Conservation (phyloP, 2,797 vertebrate species). For the Ibycter americanus region DNA sequence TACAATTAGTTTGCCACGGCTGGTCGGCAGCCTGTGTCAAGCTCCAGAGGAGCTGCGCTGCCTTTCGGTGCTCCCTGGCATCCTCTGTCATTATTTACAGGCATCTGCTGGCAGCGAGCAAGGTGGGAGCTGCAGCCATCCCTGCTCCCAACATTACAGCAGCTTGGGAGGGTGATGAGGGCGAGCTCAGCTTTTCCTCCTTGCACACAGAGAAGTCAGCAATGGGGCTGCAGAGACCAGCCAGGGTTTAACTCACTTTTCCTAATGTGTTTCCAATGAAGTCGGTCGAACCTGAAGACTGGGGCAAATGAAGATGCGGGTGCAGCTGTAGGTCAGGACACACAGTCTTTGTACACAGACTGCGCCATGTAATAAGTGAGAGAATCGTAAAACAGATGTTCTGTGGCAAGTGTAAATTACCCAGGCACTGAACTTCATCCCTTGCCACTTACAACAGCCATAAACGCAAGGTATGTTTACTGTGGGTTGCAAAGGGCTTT, state of each 20-base stretch:
- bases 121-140: background rate
- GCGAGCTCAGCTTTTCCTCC: background rate
- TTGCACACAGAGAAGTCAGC: background rate
- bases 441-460: background rate
- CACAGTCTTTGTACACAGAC: background rate
- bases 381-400: slow-evolving; percentile 17
- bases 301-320: background rate
- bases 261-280: background rate
- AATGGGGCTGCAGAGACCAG: background rate
- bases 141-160: background rate
- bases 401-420: background rate
- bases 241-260: background rate
- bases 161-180: fast-evolving
- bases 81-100: background rate
- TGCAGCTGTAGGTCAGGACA: background rate
- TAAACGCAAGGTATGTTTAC: background rate
- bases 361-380: background rate
- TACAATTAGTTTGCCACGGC: background rate
- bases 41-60: background rate
- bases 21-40: background rate
- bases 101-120: background rate
- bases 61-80: background rate
- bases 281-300: background rate
- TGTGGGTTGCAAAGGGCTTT: background rate
- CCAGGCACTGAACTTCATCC: background rate